Conservation (phyloP, 2,797 vertebrate species). For the Adrianichthys oophorus region DNA sequence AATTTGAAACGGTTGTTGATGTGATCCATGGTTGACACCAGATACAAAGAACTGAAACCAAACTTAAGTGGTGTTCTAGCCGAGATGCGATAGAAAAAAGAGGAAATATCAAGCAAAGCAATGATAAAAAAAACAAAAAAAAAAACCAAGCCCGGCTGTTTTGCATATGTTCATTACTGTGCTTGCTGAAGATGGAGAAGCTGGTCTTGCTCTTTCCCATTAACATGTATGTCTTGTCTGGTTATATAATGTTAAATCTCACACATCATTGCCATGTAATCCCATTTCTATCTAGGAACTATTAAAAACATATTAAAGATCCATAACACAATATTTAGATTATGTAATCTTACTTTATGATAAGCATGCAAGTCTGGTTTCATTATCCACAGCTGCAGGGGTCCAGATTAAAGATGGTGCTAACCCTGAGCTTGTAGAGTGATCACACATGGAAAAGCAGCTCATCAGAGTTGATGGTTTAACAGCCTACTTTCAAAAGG, state of each 20-base stretch:
- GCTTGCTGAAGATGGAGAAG: too few relatives aligned
- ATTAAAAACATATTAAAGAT: constrained; percentile 26
- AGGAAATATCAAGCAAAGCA: too few relatives aligned
- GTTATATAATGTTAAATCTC: constrained; percentile 3
- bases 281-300: constrained; percentile 19
- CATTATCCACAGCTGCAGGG: constrained; percentile 5
- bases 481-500: constrained; percentile 2
- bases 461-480: constrained; percentile 11
- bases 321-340: constrained; percentile 1
- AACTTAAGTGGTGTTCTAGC: too few relatives aligned
- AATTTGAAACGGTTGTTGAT: too few relatives aligned
- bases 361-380: constrained; percentile 20
- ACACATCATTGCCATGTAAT: constrained; percentile 5
- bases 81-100: too few relatives aligned
- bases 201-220: neutral
- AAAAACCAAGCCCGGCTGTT: too few relatives aligned
- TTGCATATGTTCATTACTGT: too few relatives aligned
- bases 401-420: constrained; percentile 9
- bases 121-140: too few relatives aligned
- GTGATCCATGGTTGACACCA: too few relatives aligned
- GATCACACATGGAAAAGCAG: constrained; percentile 8
- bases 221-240: neutral
- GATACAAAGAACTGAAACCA: too few relatives aligned
- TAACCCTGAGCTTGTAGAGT: constrained; percentile 1
- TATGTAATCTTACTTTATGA: constrained; percentile 11